A percentile compares a stretch with the other conserved stretches of the same genome.
phyloP scores from a whole-genome alignment of 2,797 vertebrate species.

The Enteromius trimaculatus region DNA sequence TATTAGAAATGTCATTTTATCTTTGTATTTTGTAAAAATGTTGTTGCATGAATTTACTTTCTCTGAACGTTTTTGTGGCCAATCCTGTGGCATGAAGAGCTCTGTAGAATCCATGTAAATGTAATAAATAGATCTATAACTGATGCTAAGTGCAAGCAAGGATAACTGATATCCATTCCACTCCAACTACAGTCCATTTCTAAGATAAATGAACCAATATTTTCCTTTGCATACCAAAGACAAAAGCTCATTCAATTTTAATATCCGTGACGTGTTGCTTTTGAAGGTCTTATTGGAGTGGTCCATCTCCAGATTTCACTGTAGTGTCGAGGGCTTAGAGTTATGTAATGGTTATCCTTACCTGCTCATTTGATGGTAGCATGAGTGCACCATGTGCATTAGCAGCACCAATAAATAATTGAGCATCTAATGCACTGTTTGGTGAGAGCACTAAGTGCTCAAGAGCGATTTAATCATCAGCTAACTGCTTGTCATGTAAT shows the following conservation, averaged over 20 bases:
- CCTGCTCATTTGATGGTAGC: constrained; percentile 12
- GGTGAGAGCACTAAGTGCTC: constrained; percentile 62
- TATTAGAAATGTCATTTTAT: neutral
- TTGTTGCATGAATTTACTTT: neutral
- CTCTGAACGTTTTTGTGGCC: neutral
- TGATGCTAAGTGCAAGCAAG: constrained; percentile 16
- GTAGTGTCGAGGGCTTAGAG: neutral
- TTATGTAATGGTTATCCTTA: constrained; percentile 41
- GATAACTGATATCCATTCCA: constrained; percentile 14
- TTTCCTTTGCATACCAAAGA: neutral
- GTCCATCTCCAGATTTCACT: neutral
- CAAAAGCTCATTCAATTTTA: neutral
- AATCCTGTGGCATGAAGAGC: neutral
- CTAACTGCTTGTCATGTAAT: constrained; percentile 50
- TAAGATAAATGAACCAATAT: neutral
- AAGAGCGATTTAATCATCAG: constrained; percentile 66
- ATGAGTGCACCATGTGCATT: constrained; percentile 43
- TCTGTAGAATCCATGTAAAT: constrained; percentile 3
- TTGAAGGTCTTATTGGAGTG: neutral
- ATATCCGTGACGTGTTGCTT: neutral
- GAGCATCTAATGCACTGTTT: constrained; percentile 60
- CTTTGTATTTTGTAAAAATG: neutral
- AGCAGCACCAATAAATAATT: constrained; percentile 59
- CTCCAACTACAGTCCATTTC: constrained; percentile 5
- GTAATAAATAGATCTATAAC: constrained; percentile 29